Evolutionary conservation across 2,888 invertebrate species (phyloP).

Genomic region (Lycaena phlaeas): DNA sequence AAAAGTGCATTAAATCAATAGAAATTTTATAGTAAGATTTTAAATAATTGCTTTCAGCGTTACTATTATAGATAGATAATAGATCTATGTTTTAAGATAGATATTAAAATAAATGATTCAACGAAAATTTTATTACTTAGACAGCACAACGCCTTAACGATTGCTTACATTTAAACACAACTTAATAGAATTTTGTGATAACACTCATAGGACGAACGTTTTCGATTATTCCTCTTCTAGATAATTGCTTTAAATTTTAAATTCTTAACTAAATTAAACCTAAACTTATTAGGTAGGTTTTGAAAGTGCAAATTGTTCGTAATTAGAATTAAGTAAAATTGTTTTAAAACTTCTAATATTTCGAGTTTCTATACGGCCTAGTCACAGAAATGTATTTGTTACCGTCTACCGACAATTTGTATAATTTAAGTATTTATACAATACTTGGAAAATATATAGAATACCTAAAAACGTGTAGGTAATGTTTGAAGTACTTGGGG

Average conservation of each 20-base stretch:
- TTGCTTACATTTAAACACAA: background rate
- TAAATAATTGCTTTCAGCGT: background rate
- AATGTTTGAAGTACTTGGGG: too few relatives aligned
- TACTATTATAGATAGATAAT: too few relatives aligned
- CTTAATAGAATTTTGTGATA: conserved; percentile 1
- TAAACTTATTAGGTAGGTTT: background rate
- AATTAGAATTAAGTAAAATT: too few relatives aligned
- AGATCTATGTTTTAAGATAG: too few relatives aligned
- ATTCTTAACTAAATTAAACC: background rate
- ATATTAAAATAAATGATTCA: background rate
- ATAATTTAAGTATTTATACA: too few relatives aligned
- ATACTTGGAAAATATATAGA: too few relatives aligned
- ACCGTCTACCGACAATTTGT: too few relatives aligned
- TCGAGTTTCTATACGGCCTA: too few relatives aligned
- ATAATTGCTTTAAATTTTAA: background rate
- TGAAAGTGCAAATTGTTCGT: background rate
- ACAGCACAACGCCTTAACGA: background rate
- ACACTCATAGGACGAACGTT: background rate
- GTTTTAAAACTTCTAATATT: too few relatives aligned
- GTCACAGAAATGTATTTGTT: too few relatives aligned
- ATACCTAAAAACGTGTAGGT: too few relatives aligned
- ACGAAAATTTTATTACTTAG: background rate
- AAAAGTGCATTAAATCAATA: background rate
- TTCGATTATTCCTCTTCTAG: conserved; percentile 3
- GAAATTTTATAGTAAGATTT: background rate